Evolutionary conservation across 2,888 invertebrate species (phyloP), one percentile per base, ranked within the genome.

Genomic region (Ophion costatus): DNA sequence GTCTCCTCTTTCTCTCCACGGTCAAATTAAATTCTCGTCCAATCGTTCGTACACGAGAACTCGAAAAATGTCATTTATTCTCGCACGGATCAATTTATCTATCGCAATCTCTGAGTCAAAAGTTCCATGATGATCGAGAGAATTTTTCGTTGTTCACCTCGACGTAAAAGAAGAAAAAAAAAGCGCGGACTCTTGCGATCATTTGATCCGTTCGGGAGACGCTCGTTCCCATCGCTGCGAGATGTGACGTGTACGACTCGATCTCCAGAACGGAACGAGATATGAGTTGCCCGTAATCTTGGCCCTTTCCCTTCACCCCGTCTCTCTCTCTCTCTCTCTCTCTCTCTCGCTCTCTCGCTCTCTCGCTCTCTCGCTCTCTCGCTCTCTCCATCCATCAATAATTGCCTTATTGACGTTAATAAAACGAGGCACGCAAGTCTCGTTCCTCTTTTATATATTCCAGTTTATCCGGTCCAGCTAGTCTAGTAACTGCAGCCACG

Each of bases 351-450:
- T 83, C 88, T 73, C 90, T 85, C 89, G 90, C 89, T 85, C 87
- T 45, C 75, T 66, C 57, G 20, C 64, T 56, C 22, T n/a, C 20
- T 51, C 33, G 42, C 33, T 42, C 38, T 59, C 17, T 59, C 11
- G 38, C 38, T 20, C 17, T 42, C 22, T 51, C 38, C 66, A 87
- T n/a, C 78, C 88, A 87, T 87, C 89, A 87, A 91, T 92, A 92
- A 92, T 92, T 92, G 92, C 89, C 91, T 91, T 92, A 92, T 92
- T 91, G 91, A 91, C 91, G 91, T 93, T 92, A 92, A 93, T 93
- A 91, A 92, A 92, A 93, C 89, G 90, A 89, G 87, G 87, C 86
- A 88, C 89, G 90, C 61, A 33, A 70, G 69, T 80, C 71, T 80
- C 73, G 69, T 78, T 64, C 42, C 70, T 51, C 38, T 38, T 7